Base-by-base conservation (phyloP, 2,888 invertebrate genomes). In the Miltochrista miniata region DNA sequence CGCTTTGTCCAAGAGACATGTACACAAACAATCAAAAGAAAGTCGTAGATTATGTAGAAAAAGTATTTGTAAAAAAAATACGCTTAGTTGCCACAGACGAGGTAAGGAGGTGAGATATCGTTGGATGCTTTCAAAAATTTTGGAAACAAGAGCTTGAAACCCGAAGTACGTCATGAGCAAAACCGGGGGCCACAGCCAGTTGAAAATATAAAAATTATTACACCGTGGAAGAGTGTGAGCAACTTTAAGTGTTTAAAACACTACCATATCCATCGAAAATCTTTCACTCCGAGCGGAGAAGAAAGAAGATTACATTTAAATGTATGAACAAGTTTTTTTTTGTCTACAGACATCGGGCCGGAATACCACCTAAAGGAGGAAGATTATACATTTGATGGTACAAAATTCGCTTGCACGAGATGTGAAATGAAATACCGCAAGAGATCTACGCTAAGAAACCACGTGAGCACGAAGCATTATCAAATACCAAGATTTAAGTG, bases 381-480 rank as follows among this genome's bases (percentile, higher is more conserved):
- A 31, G 87, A 87, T 54, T 87, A 65, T 69, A 77, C 49, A 42
- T 56, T 51, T 47, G 74, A 76, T 0, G 85, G 74, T 3, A 72
- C 68, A 11, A 38, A 39, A 0, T 79, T 71, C 64, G 47, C 58
- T 8, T 87, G 87, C 62, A 14, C 58, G 9, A 64, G 66, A 18
- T 87, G 87, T 58, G 78, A 80, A 10, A 84, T 79, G 41, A 52
- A 46, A 2, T 87, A 84, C 55, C 66, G 72, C 42, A 84, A 81
- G 52, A 41, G 67, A 1, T 66, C 54, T 54, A 77, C 85, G 0
- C 56, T 87, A 0, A 64, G 73, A 7, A 74, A 67, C 45, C 87
- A 87, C 40, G 60, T 87, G 9, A 83, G 81, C 55, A 74, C 74
- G 0, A 82, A 80, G 53, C 88, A 87, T 35, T 86, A 84, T 49